Conservation (phyloP, 2,888 invertebrate species). For the Synergus gifuensis region DNA sequence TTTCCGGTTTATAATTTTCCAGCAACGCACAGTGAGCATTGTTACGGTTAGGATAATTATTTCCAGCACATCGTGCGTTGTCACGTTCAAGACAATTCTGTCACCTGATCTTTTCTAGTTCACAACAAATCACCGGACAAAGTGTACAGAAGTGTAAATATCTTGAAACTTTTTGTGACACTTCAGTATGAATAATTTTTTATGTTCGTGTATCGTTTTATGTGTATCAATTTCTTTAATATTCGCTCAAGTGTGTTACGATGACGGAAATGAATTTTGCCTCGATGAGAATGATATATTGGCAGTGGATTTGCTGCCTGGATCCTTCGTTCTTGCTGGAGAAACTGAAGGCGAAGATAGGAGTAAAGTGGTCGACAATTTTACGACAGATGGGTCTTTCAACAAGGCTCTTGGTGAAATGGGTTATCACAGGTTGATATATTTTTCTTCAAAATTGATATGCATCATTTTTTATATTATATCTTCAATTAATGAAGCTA, state of each 20-base stretch:
- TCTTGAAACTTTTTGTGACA: constrained; percentile 41
- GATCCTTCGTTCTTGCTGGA: constrained; percentile 80
- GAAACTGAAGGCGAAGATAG: constrained; percentile 55
- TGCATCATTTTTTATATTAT: neutral
- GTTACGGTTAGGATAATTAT: constrained; percentile 71
- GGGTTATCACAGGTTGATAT: constrained; percentile 84
- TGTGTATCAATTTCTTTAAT: neutral
- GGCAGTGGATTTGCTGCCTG: constrained; percentile 85
- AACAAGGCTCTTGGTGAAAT: constrained; percentile 83
- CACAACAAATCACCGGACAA: constrained; percentile 3
- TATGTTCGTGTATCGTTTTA: constrained; percentile 41
- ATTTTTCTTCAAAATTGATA: neutral
- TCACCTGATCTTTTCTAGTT: constrained; percentile 47
- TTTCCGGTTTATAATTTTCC: neutral
- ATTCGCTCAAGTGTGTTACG: constrained; percentile 68
- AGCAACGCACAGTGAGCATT: constrained; percentile 43
- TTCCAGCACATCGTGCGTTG: constrained; percentile 62
- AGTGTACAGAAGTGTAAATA: neutral
- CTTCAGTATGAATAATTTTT: constrained; percentile 46
- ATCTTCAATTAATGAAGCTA: too few relatives aligned
- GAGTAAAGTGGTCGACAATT: constrained; percentile 45
- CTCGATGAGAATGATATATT: constrained; percentile 84
- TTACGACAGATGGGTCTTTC: constrained; percentile 80
- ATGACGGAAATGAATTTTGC: constrained; percentile 75
- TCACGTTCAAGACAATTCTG: constrained; percentile 50